Conservation (phyloP, 2,797 vertebrate genomes). For the Melopsittacus undulatus region DNA sequence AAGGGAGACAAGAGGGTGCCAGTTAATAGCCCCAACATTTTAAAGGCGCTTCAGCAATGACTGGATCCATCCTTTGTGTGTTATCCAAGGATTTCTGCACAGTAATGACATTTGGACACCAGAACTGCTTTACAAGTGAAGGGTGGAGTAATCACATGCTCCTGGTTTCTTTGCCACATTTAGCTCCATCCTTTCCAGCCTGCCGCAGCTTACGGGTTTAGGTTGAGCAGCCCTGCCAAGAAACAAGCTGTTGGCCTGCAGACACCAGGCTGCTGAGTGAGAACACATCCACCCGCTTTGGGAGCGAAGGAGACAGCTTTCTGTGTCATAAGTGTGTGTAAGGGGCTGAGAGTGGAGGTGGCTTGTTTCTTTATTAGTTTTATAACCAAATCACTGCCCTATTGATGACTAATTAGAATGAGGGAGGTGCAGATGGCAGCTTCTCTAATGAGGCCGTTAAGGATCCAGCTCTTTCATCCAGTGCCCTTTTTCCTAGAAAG, state of each 20-base stretch:
- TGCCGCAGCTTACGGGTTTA: slow-evolving; percentile 47
- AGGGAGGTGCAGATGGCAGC: slow-evolving; percentile 68
- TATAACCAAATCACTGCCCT: slow-evolving; percentile 43
- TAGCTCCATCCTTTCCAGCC: slow-evolving; percentile 71
- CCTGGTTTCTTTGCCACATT: slow-evolving; percentile 62
- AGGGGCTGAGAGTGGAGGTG: slow-evolving; percentile 57
- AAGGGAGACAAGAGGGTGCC: not conserved
- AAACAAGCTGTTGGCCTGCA: slow-evolving; percentile 67
- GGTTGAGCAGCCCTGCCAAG: slow-evolving; percentile 63
- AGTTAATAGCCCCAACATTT: not conserved
- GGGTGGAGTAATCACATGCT: slow-evolving; percentile 61
- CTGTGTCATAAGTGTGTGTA: slow-evolving; percentile 31
- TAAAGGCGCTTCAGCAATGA: not conserved
- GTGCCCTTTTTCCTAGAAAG: slow-evolving; percentile 75
- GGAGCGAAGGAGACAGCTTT: slow-evolving; percentile 27
- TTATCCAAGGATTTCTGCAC: slow-evolving; percentile 8
- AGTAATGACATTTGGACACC: slow-evolving; percentile 29
- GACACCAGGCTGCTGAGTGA: slow-evolving; percentile 56
- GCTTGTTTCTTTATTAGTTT: not conserved
- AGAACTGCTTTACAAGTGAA: slow-evolving; percentile 54
- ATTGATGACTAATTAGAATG: slow-evolving; percentile 72
- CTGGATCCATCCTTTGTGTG: not conserved
- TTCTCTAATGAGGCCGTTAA: slow-evolving; percentile 72
- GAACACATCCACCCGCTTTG: slow-evolving; percentile 43
- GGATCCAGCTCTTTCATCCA: slow-evolving; percentile 55